Base-by-base conservation (phyloP, 2,888 invertebrate genomes). In the Eupithecia pulchellata region DNA sequence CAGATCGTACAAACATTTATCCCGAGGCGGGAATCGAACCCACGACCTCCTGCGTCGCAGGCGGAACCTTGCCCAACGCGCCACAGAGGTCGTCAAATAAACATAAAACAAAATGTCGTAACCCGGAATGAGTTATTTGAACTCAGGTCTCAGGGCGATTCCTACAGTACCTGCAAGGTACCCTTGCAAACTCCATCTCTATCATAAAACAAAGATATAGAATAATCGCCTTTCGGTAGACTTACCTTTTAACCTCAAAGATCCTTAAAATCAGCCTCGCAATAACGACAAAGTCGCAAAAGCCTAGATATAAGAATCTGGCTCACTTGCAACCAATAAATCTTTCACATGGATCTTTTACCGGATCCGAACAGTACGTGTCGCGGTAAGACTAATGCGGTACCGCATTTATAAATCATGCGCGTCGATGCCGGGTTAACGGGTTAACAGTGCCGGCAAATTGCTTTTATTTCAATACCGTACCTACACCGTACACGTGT, bases 341-440 rank as follows among this genome's bases (percentile, higher is more conserved):
- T 75, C 73, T 74, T 74, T 72, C 74, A 69, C 60, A 80, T 80
- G 81, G 85, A 86, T 89, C 86, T 90, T 91, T 89, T 87, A 84
- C 85, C 86, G 84, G 88, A 91, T 86, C 85, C 89, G 86, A 83
- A 83, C 82, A 82, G 84, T 84, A 86, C 88, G 89, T 88, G 90
- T 86, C 88, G 90, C 84, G 91, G 91, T 87, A 86, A 79, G 80
- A 84, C 88, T 90, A 90, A 91, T 89, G 87, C 88, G 83, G 86
- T 85, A 84, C 85, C 87, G 79, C 85, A 84, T 88, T 87, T 88
- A 89, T 92, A 91, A 92, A 92, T 92, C 91, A 91, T 90, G 87
- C 86, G 83, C 84, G 87, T 90, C 91, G 89, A 91, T 89, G 82
- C 83, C 83, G 81, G 82, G 80, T 64, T 80, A 82, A 78, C 77